Evolutionary conservation across 2,888 invertebrate species (phyloP).

Genomic region (Megastigmus dorsalis): DNA sequence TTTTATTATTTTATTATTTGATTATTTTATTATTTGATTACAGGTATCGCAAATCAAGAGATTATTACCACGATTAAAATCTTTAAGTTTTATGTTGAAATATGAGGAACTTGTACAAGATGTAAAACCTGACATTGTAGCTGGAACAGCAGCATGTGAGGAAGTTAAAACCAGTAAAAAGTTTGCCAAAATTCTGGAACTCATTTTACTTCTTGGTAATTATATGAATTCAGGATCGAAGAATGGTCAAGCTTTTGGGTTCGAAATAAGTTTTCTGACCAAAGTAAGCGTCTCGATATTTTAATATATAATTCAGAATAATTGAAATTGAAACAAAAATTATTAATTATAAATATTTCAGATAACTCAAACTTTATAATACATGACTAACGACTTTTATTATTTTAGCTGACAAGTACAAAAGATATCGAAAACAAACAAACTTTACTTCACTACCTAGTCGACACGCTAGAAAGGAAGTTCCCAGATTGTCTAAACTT

Average conservation of each 20-base stretch:
- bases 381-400: too few relatives aligned
- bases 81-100: constrained; percentile 91
- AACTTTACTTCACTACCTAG: constrained; percentile 94
- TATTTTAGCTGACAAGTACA: constrained; percentile 83
- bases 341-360: too few relatives aligned
- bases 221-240: constrained; percentile 97
- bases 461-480: constrained; percentile 89
- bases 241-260: constrained; percentile 95
- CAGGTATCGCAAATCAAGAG: constrained; percentile 92
- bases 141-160: constrained; percentile 96
- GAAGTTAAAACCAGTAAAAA: constrained; percentile 92
- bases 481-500: constrained; percentile 90
- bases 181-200: constrained; percentile 91
- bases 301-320: neutral
- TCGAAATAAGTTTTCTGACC: constrained; percentile 96
- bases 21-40: constrained; percentile 54
- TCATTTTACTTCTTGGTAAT: constrained; percentile 93
- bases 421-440: constrained; percentile 95
- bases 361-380: too few relatives aligned
- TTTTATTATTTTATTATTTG: constrained; percentile 32
- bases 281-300: constrained; percentile 79
- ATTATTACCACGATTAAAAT: constrained; percentile 88
- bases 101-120: constrained; percentile 91
- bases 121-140: constrained; percentile 94
- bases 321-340: neutral